Evolutionary conservation across 2,113 vertebrate species (phyloP), one percentile per base, ranked within the genome.

Genomic region (Eublepharis macularius): DNA sequence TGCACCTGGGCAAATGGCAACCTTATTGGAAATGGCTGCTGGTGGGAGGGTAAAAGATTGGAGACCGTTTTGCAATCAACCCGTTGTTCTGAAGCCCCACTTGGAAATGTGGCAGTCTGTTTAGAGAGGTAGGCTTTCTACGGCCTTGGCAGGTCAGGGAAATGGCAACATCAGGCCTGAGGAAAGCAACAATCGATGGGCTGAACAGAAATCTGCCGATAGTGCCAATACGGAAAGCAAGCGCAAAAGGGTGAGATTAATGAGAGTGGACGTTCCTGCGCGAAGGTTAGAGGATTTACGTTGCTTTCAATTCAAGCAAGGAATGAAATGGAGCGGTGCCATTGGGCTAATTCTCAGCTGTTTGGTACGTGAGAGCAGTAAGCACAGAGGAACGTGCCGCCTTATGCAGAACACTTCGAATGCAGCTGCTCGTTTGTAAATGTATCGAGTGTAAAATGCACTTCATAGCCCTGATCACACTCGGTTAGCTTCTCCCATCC

Each of bases 401-500:
- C 21, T 13, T 26, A 11, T 39, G 1, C 5, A 76, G 75, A n/a
- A 54, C 14, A 21, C 49, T 76, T 1, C 34, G 17, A 26, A 76
- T 54, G 75, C n/a, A 72, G 70, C 77, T 87, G 51, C 78, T 86
- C 69, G 34, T 79, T 92, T 77, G 83, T 83, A 70, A 32, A 70
- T 34, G 83, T 86, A 92, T 74, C 73, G 83, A 63, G 60, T 84
- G 77, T 86, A 87, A 93, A 92, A 86, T 78, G 14, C 41, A 21
- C 69, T 92, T 92, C 78, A 19, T 82, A 7, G 83, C 89, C 69
- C 89, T 73, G 83, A 69, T 89, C 82, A 86, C 66, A 82, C 73
- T 84, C 65, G 4, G 81, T 91, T 92, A 92, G 89, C 88, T 85
- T 92, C 88, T 88, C 82, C 86, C 84, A 54, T 78, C 45, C 4